phyloP scores from a whole-genome alignment of 2,113 vertebrate genomes.

The Leuciscus idus region DNA sequence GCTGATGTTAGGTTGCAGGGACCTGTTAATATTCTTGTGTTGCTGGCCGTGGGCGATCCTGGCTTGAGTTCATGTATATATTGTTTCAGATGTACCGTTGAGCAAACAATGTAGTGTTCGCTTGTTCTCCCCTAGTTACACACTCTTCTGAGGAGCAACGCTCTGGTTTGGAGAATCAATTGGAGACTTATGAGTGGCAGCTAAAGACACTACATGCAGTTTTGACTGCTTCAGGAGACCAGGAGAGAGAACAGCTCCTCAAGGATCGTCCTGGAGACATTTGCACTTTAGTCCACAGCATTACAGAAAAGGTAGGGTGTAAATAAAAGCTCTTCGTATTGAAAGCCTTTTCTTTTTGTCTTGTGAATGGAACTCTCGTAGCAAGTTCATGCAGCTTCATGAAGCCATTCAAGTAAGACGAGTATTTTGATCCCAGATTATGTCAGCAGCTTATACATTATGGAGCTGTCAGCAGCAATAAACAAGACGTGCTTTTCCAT shows the following conservation, averaged over 20 bases:
- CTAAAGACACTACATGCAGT: constrained; percentile 68
- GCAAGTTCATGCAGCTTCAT: constrained; percentile 50
- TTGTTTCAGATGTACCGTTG: neutral
- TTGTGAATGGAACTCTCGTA: constrained; percentile 11
- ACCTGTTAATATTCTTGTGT: constrained; percentile 3
- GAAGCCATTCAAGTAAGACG: constrained; percentile 6
- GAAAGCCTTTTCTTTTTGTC: neutral
- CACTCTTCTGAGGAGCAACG: constrained; percentile 42
- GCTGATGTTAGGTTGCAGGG: neutral
- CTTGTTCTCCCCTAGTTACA: constrained; percentile 51
- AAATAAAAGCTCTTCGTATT: neutral
- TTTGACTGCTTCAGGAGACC: constrained; percentile 64
- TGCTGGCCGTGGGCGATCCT: neutral
- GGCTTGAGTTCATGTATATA: neutral
- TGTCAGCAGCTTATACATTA: constrained; percentile 48
- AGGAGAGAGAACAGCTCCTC: constrained; percentile 74
- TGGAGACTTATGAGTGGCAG: constrained; percentile 75
- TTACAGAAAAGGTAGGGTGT: constrained; percentile 71
- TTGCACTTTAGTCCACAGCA: constrained; percentile 66
- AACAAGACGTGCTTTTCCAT: constrained; percentile 52
- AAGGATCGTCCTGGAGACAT: constrained; percentile 68
- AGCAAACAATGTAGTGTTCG: neutral
- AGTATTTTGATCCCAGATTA: constrained; percentile 33
- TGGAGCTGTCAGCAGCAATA: constrained; percentile 34
- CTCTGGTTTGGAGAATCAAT: constrained; percentile 66